Base-by-base conservation (phyloP, 2,113 vertebrate genomes). In the Globicephala melas region DNA sequence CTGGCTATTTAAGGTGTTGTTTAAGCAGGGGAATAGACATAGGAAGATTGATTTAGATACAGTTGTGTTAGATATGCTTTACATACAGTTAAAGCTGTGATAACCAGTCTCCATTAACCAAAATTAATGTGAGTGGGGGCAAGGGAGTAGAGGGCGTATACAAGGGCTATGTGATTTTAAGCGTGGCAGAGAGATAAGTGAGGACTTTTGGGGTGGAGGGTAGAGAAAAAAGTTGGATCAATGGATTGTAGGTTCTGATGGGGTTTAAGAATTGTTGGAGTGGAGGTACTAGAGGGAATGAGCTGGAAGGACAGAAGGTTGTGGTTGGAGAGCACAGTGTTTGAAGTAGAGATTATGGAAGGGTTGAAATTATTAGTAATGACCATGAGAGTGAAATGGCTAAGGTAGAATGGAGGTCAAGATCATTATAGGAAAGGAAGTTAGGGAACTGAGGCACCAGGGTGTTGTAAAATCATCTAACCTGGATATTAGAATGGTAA, bases 341-440 rank as follows among this genome's bases (percentile, higher is more conserved):
- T 91, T 33, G 73, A 86, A 81, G 38, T 38, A 86, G 80, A 63
- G n/a, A 26, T 91, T 67, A 41, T 81, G 44, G 73, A 80, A 73
- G 87, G 28, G 6, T 85, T 79, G 55, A 86, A 58, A 63, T 89
- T 8, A 18, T 53, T 53, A 53, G 23, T 70, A 89, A 62, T 63
- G 82, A 82, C 21, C 7, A 11, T 79, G 79, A 89, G 33, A 89
- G 33, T 93, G 33, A 84, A 89, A 95, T 70, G 44, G 11, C 71
- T 67, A 18, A 18, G 8, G n/a, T 58, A 58, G 70, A 50, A n/a
- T 47, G 71, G 88, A 73, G 10, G 44, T 36, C 74, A 92, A 62
- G 63, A 67, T 95, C 71, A 50, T 89, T 89, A 20, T 67, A 85
- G 79, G 79, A 84, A 92, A 96, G 58, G 36, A 81, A 67, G 33